phyloP scores from a whole-genome alignment of 2,113 vertebrate genomes.

The Xiphophorus hellerii region DNA sequence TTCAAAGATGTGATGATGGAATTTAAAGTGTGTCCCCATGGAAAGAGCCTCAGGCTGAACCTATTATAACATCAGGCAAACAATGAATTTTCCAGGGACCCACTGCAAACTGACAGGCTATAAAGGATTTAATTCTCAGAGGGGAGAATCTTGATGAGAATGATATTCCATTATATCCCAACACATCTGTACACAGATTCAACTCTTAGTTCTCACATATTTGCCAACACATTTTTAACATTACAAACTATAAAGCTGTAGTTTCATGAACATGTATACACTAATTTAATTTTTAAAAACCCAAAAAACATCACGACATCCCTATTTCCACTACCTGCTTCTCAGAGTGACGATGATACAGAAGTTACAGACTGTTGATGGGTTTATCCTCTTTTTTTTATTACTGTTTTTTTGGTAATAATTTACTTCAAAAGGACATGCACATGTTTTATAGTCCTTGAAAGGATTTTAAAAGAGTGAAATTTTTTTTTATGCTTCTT shows the following conservation, averaged over 20 bases:
- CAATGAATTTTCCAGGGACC: slow-evolving; percentile 38
- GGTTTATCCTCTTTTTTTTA: not conserved
- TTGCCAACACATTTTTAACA: slow-evolving; percentile 1
- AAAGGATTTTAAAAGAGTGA: not conserved
- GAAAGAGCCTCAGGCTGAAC: slow-evolving; percentile 47
- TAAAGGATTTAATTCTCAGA: slow-evolving; percentile 49
- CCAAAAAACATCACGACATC: no score
- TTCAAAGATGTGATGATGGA: slow-evolving; percentile 39
- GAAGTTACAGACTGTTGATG: no score
- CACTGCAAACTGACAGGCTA: slow-evolving; percentile 28
- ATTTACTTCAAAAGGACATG: not conserved
- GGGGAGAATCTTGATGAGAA: slow-evolving; percentile 40
- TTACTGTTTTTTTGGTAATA: not conserved
- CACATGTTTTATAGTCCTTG: not conserved
- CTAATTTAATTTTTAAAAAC: not conserved
- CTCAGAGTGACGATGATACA: no score
- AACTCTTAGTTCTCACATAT: slow-evolving; percentile 2
- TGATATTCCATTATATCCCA: slow-evolving; percentile 20
- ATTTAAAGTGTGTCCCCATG: slow-evolving; percentile 32
- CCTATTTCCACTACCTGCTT: no score
- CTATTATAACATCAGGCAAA: slow-evolving; percentile 50
- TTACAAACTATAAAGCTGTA: not conserved
- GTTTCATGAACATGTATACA: slow-evolving; percentile 3
- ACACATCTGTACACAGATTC: not conserved
- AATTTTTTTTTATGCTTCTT: not conserved